Evolutionary conservation across 2,113 vertebrate species (phyloP).

Genomic region (Pseudorasbora parva): DNA sequence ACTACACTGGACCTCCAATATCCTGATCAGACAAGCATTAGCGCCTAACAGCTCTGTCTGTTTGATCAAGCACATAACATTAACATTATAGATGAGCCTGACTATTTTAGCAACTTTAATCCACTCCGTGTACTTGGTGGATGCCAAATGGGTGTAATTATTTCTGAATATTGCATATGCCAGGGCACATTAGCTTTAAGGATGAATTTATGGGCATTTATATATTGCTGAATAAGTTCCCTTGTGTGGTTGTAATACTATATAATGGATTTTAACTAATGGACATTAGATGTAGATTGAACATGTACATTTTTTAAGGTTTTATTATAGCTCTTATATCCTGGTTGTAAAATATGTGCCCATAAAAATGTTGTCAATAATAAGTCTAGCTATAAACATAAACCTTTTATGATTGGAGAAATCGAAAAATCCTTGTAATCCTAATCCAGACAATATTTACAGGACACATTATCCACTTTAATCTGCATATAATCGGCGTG

Average conservation of each 20-base stretch:
- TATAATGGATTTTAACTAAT: constrained; percentile 1
- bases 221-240: neutral
- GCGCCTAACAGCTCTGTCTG: constrained; percentile 24
- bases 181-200: neutral
- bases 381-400: constrained; percentile 8
- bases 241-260: neutral
- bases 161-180: neutral
- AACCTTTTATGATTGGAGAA: neutral
- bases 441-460: constrained; percentile 60
- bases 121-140: neutral
- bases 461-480: constrained; percentile 49
- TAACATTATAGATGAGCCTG: neutral
- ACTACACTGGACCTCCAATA: constrained; percentile 23
- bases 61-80: constrained; percentile 45
- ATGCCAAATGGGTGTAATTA: constrained; percentile 2
- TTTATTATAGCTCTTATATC: constrained; percentile 4
- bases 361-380: neutral
- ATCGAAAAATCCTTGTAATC: constrained; percentile 15
- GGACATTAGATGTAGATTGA: neutral
- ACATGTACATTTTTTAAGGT: neutral
- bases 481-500: constrained; percentile 51
- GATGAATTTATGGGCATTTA: neutral
- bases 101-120: constrained; percentile 8
- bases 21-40: constrained; percentile 43
- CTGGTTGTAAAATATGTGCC: neutral